Percentiles rank a stretch among this genome's conserved stretches.
These are phyloP conservation scores for Champsocephalus gunnari DNA, from an alignment of 2,797 vertebrate genomes.

Conservation along the genomic window DNA sequence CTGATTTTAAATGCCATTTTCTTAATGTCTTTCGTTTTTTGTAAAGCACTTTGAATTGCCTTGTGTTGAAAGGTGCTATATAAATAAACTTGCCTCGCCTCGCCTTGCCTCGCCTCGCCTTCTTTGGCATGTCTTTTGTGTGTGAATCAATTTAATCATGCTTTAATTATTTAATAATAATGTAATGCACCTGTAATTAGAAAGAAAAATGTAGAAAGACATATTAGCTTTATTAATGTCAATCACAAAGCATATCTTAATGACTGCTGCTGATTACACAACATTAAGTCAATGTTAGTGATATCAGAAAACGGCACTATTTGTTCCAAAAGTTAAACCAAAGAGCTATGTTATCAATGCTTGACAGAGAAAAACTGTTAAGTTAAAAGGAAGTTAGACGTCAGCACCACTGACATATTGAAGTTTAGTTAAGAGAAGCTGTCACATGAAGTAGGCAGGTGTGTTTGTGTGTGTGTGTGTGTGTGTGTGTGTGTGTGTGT, in stretches of 20 bases:
- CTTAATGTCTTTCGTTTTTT: too few species aligned
- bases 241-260: slow-evolving; percentile 6
- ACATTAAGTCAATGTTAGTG: neutral
- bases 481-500: neutral
- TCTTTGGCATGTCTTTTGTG: neutral
- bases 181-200: neutral
- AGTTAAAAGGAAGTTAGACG: neutral
- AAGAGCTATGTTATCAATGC: neutral
- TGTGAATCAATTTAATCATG: neutral
- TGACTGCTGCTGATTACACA: neutral
- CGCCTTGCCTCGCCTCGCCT: neutral
- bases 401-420: neutral
- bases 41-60: too few species aligned
- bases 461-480: too few species aligned
- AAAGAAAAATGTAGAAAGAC: slow-evolving; percentile 1
- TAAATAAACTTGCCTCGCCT: too few species aligned
- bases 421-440: slow-evolving; percentile 11
- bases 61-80: too few species aligned
- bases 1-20: too few species aligned
- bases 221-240: slow-evolving; percentile 17
- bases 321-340: neutral
- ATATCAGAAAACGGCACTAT: neutral
- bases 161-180: neutral
- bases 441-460: neutral
- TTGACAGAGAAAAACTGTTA: neutral